phyloP scores from a whole-genome alignment of 2,888 invertebrate genomes.

The Acronicta leporina region DNA sequence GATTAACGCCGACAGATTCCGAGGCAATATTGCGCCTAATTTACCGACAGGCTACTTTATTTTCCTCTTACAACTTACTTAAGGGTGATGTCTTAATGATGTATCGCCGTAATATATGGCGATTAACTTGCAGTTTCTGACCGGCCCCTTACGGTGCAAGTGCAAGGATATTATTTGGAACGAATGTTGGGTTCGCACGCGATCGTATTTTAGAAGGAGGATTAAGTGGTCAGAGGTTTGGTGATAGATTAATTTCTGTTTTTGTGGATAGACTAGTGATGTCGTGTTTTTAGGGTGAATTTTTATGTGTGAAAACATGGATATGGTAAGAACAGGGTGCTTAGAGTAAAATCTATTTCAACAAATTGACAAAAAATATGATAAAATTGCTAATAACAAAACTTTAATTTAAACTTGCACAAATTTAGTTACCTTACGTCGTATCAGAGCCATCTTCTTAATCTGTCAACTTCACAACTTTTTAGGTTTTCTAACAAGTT shows the following conservation, averaged over 20 bases:
- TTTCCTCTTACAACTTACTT: conserved; percentile 64
- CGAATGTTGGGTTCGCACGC: conserved; percentile 78
- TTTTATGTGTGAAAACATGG: background rate
- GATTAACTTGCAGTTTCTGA: conserved; percentile 84
- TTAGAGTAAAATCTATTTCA: too few relatives aligned
- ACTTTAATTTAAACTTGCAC: too few relatives aligned
- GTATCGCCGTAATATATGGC: conserved; percentile 73
- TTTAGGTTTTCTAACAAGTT: too few relatives aligned
- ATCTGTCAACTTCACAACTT: too few relatives aligned
- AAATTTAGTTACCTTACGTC: too few relatives aligned
- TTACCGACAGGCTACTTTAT: conserved; percentile 60
- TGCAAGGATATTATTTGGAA: conserved; percentile 67
- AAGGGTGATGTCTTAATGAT: conserved; percentile 70
- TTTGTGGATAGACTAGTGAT: conserved; percentile 1
- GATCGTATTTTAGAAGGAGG: conserved; percentile 72
- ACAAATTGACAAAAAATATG: too few relatives aligned
- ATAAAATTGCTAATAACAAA: too few relatives aligned
- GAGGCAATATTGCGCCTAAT: conserved; percentile 59
- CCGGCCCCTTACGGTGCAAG: conserved; percentile 72
- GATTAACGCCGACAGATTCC: conserved; percentile 60
- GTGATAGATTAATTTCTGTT: conserved; percentile 36
- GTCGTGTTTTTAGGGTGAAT: background rate
- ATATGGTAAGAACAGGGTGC: background rate
- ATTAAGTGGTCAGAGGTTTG: conserved; percentile 71
- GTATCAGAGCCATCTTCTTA: too few relatives aligned